These are phyloP conservation scores for Allygus modestus DNA, from an alignment of 2,888 invertebrate genomes.

Conservation along the genomic window DNA sequence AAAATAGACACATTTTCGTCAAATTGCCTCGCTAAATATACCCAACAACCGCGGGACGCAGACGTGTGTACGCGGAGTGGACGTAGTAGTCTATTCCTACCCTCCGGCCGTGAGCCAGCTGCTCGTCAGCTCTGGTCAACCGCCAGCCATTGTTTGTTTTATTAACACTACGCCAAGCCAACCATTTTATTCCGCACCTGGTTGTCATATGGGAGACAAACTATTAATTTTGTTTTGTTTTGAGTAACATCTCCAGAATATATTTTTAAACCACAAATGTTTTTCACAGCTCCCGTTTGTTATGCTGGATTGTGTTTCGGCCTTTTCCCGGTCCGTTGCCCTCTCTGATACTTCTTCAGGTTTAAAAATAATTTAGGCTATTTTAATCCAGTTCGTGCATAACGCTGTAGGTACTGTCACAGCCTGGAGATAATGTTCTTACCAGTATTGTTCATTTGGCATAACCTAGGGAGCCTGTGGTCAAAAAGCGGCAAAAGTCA, in stretches of 20 bases:
- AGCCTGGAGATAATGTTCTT: too few species aligned
- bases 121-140: background rate
- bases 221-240: slow-evolving; percentile 28
- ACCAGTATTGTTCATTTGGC: too few species aligned
- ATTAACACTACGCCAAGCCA: slow-evolving; percentile 4
- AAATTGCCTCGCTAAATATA: slow-evolving; percentile 13
- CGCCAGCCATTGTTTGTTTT: slow-evolving; percentile 34
- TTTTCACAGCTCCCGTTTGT: background rate
- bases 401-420: too few species aligned
- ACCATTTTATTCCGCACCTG: slow-evolving; percentile 37
- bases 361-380: too few species aligned
- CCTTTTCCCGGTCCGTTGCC: background rate
- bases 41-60: background rate
- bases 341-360: background rate
- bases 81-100: slow-evolving; percentile 22
- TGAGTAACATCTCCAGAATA: background rate
- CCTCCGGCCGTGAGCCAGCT: too few species aligned
- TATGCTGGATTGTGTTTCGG: slow-evolving; percentile 4
- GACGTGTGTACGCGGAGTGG: background rate
- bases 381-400: too few species aligned
- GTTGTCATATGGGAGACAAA: background rate
- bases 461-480: too few species aligned
- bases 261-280: background rate
- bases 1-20: background rate
- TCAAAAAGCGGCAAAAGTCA: too few species aligned